A percentile compares a stretch with the other conserved stretches of the same genome.
Conservation (phyloP, 2,113 vertebrate genomes). For the Pterocles orientalis region DNA sequence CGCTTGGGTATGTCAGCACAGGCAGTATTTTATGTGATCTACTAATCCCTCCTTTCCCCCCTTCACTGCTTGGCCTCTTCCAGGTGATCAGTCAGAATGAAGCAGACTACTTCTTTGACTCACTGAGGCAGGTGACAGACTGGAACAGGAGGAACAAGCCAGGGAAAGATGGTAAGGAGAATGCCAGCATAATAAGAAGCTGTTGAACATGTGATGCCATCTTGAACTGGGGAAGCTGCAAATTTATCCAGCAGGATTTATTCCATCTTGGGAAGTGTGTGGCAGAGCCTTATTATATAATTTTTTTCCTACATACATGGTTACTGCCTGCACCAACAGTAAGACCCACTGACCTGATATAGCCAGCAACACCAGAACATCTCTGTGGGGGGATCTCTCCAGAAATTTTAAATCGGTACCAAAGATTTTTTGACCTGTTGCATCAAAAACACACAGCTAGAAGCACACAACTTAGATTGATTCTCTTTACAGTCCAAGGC, state of each 20-base stretch:
- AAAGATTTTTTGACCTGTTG: not conserved
- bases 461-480: not conserved
- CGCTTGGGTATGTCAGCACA: not conserved
- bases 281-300: not conserved
- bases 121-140: constrained; percentile 88
- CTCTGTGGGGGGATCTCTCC: not conserved
- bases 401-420: not conserved
- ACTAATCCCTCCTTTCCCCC: not conserved
- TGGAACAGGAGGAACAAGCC: constrained; percentile 87
- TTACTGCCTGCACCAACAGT: not conserved
- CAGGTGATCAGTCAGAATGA: constrained; percentile 94
- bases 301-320: not conserved
- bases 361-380: not conserved
- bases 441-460: not conserved
- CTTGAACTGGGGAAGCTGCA: not conserved
- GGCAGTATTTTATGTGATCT: not conserved
- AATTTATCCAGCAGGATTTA: not conserved
- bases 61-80: not conserved
- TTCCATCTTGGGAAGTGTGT: not conserved
- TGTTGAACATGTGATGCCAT: not conserved
- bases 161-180: constrained; percentile 83
- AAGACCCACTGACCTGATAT: not conserved
- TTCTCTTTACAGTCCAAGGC: not conserved
- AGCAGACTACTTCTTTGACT: constrained; percentile 94
- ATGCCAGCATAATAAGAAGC: not conserved